These are phyloP conservation scores for Maniola jurtina DNA, from an alignment of 1,140 invertebrate genomes.

Conservation along the genomic window DNA sequence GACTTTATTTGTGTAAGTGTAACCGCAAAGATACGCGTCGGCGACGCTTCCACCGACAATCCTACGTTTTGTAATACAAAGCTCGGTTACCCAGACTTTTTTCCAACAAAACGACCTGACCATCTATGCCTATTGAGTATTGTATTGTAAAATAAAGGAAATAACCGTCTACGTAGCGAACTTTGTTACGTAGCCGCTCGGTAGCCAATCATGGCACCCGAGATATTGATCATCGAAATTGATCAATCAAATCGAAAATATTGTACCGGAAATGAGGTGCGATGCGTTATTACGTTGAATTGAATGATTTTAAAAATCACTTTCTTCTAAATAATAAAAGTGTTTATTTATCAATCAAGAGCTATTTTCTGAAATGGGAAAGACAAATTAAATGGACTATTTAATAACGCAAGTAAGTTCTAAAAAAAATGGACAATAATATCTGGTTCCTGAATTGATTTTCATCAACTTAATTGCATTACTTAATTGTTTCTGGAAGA, in stretches of 20 bases:
- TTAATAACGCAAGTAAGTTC: too few relatives aligned
- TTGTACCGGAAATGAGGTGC: constrained; percentile 73
- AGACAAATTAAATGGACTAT: too few relatives aligned
- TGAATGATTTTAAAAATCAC: constrained; percentile 57
- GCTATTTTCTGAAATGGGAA: too few relatives aligned
- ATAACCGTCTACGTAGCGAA: constrained; percentile 29
- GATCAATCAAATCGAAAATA: constrained; percentile 76
- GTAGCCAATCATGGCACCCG: constrained; percentile 71
- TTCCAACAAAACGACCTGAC: constrained; percentile 29
- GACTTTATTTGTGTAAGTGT: constrained; percentile 76
- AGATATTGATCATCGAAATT: constrained; percentile 73
- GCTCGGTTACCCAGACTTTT: constrained; percentile 40
- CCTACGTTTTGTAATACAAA: constrained; percentile 46
- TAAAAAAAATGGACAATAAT: too few relatives aligned
- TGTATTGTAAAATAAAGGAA: constrained; percentile 56
- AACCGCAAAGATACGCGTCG: constrained; percentile 65
- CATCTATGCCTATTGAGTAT: constrained; percentile 32
- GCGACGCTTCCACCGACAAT: constrained; percentile 37
- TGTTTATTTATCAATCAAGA: background rate
- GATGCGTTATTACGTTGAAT: constrained; percentile 61
- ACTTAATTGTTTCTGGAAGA: background rate
- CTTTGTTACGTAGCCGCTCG: constrained; percentile 43
- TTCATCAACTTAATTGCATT: too few relatives aligned
- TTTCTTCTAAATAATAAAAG: constrained; percentile 31
- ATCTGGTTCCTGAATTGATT: too few relatives aligned